Evolutionary conservation across 1,140 invertebrate species (phyloP), one percentile per base, ranked within the genome.

Genomic region (Vanessa tameamea): DNA sequence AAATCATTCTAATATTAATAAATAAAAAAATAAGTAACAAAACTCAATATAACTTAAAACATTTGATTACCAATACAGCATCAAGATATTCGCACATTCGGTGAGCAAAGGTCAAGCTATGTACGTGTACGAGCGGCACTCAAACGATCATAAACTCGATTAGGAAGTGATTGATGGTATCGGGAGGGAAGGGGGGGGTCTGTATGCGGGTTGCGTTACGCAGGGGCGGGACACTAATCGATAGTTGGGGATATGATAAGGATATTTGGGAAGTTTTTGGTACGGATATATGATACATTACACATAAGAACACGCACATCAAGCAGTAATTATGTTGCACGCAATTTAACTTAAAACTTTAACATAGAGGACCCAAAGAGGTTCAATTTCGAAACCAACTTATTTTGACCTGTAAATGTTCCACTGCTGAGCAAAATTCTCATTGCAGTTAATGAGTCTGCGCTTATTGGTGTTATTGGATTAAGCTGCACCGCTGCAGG

Each of bases 101-200:
- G 51, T 53, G 57, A 48, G 48, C 73, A 74, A 55, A 64, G 73
- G 63, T 70, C 61, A 70, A 61, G 48, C 13, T 50, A 43, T 15
- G 63, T 67, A 67, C 64, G 61, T 71, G 26, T 72, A 72, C 63
- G 65, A 63, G 71, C 64, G 63, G 73, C 78, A 66, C 79, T 76
- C 78, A 78, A 79, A 78, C 70, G 78, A 75, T 82, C 76, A 83
- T 85, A 86, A 84, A 86, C 83, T 84, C 78, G 82, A 88, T 87
- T 83, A 87, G 80, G 77, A 84, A 81, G 79, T 86, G 85, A 88
- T 88, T 87, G 86, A 88, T 86, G 82, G 77, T 71, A 74, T 77
- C 69, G 73, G 75, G 72, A 31, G 72, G 77, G 77, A 63, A 74
- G 55, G 65, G 47, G 69, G 74, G 78, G 77, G 76, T 53, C 71